phyloP scores from a whole-genome alignment of 2,113 vertebrate species.

The Desmodus rotundus region DNA sequence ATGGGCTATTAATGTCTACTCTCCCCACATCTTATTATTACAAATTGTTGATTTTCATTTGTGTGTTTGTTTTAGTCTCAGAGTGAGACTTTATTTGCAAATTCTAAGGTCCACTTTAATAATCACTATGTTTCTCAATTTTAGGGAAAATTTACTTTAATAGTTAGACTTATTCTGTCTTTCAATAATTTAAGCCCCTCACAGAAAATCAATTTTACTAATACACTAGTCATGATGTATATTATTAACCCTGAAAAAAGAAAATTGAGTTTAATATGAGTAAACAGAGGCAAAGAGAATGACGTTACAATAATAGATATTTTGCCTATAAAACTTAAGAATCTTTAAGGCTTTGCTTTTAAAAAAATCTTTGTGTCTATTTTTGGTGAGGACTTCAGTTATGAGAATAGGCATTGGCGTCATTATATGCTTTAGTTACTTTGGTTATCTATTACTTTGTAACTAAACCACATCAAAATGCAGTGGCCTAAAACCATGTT shows the following conservation, averaged over 20 bases:
- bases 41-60: not conserved
- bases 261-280: not conserved
- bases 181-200: not conserved
- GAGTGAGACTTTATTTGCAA: not conserved
- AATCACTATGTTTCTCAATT: not conserved
- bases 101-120: not conserved
- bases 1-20: not conserved
- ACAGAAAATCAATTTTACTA: not conserved
- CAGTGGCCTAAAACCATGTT: not conserved
- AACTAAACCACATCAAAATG: not conserved
- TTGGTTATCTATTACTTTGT: not conserved
- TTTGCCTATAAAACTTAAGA: not conserved
- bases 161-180: not conserved
- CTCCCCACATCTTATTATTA: not conserved
- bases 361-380: not conserved
- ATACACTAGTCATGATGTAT: not conserved
- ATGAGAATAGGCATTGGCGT: not conserved
- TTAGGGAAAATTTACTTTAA: not conserved
- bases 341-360: not conserved
- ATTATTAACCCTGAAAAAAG: not conserved
- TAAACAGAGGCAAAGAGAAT: not conserved
- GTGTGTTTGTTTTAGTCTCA: not conserved
- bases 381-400: not conserved
- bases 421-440: not conserved
- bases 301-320: not conserved